Conservation (phyloP, 2,113 vertebrate genomes). For the Ophthalmolycus amberensis region DNA sequence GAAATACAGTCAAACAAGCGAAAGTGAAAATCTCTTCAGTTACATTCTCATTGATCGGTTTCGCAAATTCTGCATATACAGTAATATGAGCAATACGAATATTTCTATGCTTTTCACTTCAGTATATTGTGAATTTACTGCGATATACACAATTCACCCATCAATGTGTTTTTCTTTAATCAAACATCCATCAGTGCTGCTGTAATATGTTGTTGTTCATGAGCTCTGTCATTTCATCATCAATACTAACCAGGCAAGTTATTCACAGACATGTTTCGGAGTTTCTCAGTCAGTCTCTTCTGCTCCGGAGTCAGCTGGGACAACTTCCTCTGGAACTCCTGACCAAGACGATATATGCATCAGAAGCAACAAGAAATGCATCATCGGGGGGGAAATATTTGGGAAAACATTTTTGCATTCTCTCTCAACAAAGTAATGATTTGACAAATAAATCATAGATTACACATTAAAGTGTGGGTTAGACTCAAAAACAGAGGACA, state of each 20-base stretch:
- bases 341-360: slow-evolving; percentile 24
- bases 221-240: slow-evolving; percentile 3
- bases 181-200: neutral
- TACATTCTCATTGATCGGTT: neutral
- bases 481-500: neutral
- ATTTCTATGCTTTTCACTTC: neutral
- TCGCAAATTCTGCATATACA: neutral
- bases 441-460: neutral
- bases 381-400: slow-evolving; percentile 7
- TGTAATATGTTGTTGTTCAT: neutral
- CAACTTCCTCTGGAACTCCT: slow-evolving; percentile 95
- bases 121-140: neutral
- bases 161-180: neutral
- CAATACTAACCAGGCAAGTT: slow-evolving; percentile 86
- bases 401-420: neutral
- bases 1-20: slow-evolving; percentile 13
- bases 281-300: slow-evolving; percentile 89
- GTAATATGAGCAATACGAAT: neutral
- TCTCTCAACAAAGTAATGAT: slow-evolving; percentile 10
- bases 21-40: neutral
- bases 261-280: slow-evolving; percentile 85
- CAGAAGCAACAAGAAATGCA: slow-evolving; percentile 15
- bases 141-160: too few species aligned
- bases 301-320: slow-evolving; percentile 90
- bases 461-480: neutral